These are phyloP conservation scores for Muricea muricata DNA, from an alignment of 92 coral and sea anemone genomes.

Conservation along the genomic window DNA sequence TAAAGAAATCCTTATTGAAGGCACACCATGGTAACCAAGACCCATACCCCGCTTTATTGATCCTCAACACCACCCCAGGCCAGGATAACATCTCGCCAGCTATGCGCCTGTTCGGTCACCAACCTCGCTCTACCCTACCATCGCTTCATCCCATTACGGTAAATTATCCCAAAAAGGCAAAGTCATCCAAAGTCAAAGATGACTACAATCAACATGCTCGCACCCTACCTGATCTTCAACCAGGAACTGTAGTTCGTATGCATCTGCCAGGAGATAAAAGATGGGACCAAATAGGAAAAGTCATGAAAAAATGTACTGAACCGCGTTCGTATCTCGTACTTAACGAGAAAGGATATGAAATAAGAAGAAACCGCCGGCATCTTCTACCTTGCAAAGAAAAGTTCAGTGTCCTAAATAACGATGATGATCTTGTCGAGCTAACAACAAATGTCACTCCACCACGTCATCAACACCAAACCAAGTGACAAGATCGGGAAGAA, in stretches of 20 bases:
- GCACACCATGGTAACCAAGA: background rate
- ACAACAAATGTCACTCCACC: too few species aligned
- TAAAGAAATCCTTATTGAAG: background rate
- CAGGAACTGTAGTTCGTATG: constrained; percentile 1
- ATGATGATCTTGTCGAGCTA: too few species aligned
- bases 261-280: background rate
- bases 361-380: background rate
- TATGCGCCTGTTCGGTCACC: background rate
- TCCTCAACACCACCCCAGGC: background rate
- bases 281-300: background rate
- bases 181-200: background rate
- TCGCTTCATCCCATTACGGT: background rate
- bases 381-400: too few species aligned
- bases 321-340: background rate
- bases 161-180: background rate
- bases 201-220: background rate
- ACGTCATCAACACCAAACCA: background rate
- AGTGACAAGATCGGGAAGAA: background rate
- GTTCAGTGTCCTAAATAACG: too few species aligned
- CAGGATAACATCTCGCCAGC: background rate
- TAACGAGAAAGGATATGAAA: background rate
- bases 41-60: background rate
- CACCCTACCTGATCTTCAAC: too few species aligned
- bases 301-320: background rate
- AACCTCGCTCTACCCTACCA: background rate